Evolutionary conservation across 2,113 vertebrate species (phyloP).

Genomic region (Seriola rivoliana): DNA sequence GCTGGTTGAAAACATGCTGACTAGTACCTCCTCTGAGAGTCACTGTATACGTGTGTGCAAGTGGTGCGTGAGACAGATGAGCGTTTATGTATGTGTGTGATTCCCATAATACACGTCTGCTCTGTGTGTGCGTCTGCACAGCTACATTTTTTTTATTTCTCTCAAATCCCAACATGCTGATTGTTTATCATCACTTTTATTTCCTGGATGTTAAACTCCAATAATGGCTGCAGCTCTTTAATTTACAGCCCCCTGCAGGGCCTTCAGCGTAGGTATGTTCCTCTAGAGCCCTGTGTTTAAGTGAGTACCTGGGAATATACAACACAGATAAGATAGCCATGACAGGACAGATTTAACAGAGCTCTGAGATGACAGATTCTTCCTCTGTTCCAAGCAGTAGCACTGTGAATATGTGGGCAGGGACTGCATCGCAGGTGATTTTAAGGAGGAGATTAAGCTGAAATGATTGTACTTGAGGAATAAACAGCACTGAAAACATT

Average conservation of each 20-base stretch:
- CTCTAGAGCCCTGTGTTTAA: slow-evolving; percentile 25
- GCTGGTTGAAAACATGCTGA: slow-evolving; percentile 42
- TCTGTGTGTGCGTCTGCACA: neutral
- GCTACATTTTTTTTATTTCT: neutral
- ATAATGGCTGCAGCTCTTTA: slow-evolving; percentile 28
- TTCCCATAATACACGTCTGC: neutral
- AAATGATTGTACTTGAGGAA: slow-evolving; percentile 15
- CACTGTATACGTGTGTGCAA: neutral
- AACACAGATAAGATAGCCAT: slow-evolving; percentile 23
- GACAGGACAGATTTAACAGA: slow-evolving; percentile 21
- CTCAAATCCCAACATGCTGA: slow-evolving; percentile 4
- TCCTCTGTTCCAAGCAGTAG: neutral
- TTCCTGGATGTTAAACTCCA: slow-evolving; percentile 8
- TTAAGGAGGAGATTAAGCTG: neutral
- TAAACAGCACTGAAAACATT: slow-evolving; percentile 6
- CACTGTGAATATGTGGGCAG: neutral
- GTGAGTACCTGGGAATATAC: slow-evolving; percentile 23
- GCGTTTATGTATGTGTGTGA: neutral
- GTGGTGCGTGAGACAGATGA: neutral
- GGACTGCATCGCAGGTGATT: slow-evolving; percentile 1
- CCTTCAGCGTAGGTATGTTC: neutral
- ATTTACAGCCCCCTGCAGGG: neutral
- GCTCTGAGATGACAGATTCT: slow-evolving; percentile 8
- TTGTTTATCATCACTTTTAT: slow-evolving; percentile 40
- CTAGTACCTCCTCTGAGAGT: slow-evolving; percentile 11